phyloP scores from a whole-genome alignment of 2,888 invertebrate genomes.

The Rhagonycha lutea region DNA sequence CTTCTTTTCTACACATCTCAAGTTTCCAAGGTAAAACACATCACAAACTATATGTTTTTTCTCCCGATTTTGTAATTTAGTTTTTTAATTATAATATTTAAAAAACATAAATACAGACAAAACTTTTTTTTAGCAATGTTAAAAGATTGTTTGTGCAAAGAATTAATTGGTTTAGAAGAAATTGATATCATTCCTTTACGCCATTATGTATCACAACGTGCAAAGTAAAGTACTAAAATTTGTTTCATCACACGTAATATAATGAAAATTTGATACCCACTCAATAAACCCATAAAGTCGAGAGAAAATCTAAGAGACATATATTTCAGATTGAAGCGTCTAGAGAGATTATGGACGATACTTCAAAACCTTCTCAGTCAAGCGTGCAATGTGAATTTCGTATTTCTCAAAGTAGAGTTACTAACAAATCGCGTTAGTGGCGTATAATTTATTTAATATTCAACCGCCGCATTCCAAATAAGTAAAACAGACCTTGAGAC shows the following conservation, averaged over 20 bases:
- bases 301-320: not conserved
- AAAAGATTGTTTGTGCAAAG: not conserved
- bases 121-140: not conserved
- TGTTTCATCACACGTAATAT: not conserved
- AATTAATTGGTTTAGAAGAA: not conserved
- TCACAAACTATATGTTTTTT: too few species aligned
- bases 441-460: slow-evolving; percentile 1
- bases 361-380: not conserved
- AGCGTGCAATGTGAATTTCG: not conserved
- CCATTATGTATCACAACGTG: not conserved
- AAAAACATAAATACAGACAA: too few species aligned
- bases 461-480: not conserved
- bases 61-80: not conserved
- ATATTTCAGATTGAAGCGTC: not conserved
- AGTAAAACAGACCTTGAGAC: not conserved
- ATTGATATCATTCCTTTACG: not conserved
- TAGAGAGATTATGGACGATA: not conserved
- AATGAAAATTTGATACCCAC: not conserved
- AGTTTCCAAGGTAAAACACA: too few species aligned
- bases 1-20: not conserved
- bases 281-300: not conserved
- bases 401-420: not conserved
- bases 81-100: too few species aligned
- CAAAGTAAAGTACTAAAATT: not conserved
- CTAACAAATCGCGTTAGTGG: slow-evolving; percentile 2